Conservation (phyloP, 2,888 invertebrate genomes). For the Allacma fusca region DNA sequence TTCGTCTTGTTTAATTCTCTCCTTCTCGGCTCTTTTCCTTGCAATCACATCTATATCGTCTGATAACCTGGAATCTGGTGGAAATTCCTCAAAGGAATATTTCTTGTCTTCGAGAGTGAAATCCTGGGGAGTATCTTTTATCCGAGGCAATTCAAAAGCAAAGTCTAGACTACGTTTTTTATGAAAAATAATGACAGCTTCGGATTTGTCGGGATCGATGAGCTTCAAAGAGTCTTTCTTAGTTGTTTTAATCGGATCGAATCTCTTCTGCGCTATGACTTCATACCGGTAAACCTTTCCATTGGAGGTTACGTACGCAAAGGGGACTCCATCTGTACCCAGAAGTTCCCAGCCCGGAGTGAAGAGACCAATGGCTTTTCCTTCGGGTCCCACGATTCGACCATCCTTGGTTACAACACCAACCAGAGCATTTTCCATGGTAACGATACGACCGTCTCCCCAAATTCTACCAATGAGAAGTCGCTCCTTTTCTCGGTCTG, state of each 20-base stretch:
- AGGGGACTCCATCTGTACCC: constrained; percentile 30
- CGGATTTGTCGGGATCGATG: background rate
- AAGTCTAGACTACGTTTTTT: constrained; percentile 8
- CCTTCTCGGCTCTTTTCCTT: background rate
- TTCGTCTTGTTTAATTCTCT: constrained; percentile 1
- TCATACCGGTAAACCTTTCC: constrained; percentile 35
- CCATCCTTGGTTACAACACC: constrained; percentile 31
- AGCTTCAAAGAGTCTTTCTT: background rate
- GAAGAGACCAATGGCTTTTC: constrained; percentile 24
- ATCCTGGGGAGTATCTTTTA: background rate
- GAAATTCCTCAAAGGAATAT: background rate
- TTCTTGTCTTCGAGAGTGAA: background rate
- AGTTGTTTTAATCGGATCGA: background rate
- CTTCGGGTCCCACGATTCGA: constrained; percentile 17
- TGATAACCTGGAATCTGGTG: background rate
- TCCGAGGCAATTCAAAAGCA: constrained; percentile 25
- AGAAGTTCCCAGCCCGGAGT: constrained; percentile 33
- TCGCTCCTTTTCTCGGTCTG: constrained; percentile 4
- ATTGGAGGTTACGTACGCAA: constrained; percentile 29
- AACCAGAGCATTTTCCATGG: constrained; percentile 18
- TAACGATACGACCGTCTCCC: constrained; percentile 34
- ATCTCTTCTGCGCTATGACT: constrained; percentile 18
- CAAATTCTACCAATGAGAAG: constrained; percentile 29
- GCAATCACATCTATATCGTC: background rate
- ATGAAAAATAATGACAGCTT: background rate